These are phyloP conservation scores for Sycophila sp. DNA, from an alignment of 1,140 invertebrate species.

Conservation along the genomic window DNA sequence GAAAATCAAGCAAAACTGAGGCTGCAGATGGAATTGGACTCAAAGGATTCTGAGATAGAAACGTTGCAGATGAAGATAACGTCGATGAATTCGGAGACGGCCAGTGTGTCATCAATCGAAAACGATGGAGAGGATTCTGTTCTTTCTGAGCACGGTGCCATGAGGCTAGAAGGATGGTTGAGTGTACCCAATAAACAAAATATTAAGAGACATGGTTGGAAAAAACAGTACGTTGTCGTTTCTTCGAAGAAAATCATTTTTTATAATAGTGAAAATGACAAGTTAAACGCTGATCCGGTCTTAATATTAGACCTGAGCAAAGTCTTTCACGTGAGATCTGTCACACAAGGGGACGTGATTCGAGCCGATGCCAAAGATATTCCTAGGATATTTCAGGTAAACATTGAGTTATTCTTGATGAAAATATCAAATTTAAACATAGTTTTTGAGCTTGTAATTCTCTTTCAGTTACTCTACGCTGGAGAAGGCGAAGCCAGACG, in stretches of 20 bases:
- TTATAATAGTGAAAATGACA: slow-evolving; percentile 94
- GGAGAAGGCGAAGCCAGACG: slow-evolving; percentile 92
- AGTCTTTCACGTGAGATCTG: slow-evolving; percentile 97
- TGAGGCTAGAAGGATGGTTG: slow-evolving; percentile 91
- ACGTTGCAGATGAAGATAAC: slow-evolving; percentile 85
- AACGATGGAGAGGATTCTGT: slow-evolving; percentile 85
- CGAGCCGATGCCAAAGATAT: slow-evolving; percentile 98
- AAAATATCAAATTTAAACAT: background rate
- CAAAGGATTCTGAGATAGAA: slow-evolving; percentile 96
- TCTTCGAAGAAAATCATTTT: slow-evolving; percentile 97
- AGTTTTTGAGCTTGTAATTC: background rate
- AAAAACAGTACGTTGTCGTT: slow-evolving; percentile 96
- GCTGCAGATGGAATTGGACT: slow-evolving; percentile 94
- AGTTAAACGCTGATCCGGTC: slow-evolving; percentile 93
- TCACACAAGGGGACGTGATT: slow-evolving; percentile 98
- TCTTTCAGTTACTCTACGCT: slow-evolving; percentile 81
- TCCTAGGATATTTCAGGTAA: slow-evolving; percentile 96
- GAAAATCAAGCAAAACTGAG: slow-evolving; percentile 75
- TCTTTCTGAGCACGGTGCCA: slow-evolving; percentile 60
- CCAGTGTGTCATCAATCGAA: slow-evolving; percentile 89
- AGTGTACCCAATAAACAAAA: slow-evolving; percentile 96
- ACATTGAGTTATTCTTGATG: background rate
- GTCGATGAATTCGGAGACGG: slow-evolving; percentile 83
- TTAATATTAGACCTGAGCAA: slow-evolving; percentile 97
- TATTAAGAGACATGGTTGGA: slow-evolving; percentile 94